Conservation (phyloP, 2,797 vertebrate species). For the Pseudomugil tenellus region DNA sequence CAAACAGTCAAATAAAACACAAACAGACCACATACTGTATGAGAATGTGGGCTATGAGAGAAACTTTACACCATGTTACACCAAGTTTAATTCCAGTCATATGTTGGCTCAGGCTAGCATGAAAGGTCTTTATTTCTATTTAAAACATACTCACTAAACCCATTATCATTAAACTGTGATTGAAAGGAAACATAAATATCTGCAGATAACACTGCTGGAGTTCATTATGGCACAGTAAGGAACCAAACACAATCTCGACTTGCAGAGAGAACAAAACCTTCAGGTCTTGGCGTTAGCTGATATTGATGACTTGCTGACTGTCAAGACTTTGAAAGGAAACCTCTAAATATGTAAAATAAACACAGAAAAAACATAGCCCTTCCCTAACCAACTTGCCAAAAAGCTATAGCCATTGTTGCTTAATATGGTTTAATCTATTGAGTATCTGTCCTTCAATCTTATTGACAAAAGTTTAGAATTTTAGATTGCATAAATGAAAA, state of each 20-base stretch:
- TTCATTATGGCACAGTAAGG: neutral
- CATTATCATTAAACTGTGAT: neutral
- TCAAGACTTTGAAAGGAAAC: too few relatives aligned
- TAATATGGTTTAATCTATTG: neutral
- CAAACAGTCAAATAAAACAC: constrained; percentile 28
- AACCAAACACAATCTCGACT: neutral
- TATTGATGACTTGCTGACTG: too few relatives aligned
- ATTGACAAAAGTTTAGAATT: neutral
- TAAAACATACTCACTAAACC: neutral
- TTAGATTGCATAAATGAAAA: neutral
- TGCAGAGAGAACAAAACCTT: neutral
- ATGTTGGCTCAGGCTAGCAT: neutral
- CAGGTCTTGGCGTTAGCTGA: neutral
- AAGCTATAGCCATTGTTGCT: neutral
- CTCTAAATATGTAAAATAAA: too few relatives aligned
- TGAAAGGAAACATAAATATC: neutral
- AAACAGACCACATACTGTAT: constrained; percentile 16
- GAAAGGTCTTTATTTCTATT: neutral
- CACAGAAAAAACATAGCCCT: neutral
- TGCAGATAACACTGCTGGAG: neutral
- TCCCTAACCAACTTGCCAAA: neutral
- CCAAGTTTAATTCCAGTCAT: neutral
- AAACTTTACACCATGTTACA: neutral
- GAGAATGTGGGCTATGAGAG: neutral
- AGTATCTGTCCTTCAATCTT: neutral